phyloP scores from a whole-genome alignment of 2,113 vertebrate genomes.

The Puffinus mauretanicus region DNA sequence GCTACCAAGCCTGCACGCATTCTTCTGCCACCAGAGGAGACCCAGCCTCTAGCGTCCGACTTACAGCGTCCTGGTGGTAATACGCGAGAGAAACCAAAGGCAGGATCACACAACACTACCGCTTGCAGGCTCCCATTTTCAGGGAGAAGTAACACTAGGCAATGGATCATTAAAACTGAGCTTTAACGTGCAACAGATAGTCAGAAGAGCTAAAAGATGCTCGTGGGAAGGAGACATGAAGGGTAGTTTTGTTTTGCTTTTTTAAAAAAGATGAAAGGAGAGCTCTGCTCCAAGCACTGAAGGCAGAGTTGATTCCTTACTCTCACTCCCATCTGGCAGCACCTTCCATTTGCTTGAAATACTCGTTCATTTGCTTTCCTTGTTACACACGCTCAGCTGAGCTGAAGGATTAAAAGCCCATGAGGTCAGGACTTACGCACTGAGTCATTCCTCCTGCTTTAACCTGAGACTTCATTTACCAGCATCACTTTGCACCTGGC shows the following conservation, averaged over 20 bases:
- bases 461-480: background rate
- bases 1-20: fast-evolving
- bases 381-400: background rate
- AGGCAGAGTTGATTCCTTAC: background rate
- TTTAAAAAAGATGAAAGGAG: background rate
- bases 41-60: background rate
- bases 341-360: background rate
- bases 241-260: background rate
- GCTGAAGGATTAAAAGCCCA: background rate
- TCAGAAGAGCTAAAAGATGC: background rate
- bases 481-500: background rate
- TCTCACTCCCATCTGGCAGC: background rate
- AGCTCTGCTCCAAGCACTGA: background rate
- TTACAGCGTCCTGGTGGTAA: fast-evolving
- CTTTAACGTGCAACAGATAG: background rate
- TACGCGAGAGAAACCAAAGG: fast-evolving
- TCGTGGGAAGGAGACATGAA: background rate
- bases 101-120: background rate
- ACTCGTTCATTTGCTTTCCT: background rate
- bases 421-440: background rate
- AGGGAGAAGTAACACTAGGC: background rate
- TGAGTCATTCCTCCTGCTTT: background rate
- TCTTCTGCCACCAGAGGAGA: background rate
- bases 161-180: background rate
- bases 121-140: background rate